Conservation (phyloP, 2,888 invertebrate species). For the Tineola bisselliella region DNA sequence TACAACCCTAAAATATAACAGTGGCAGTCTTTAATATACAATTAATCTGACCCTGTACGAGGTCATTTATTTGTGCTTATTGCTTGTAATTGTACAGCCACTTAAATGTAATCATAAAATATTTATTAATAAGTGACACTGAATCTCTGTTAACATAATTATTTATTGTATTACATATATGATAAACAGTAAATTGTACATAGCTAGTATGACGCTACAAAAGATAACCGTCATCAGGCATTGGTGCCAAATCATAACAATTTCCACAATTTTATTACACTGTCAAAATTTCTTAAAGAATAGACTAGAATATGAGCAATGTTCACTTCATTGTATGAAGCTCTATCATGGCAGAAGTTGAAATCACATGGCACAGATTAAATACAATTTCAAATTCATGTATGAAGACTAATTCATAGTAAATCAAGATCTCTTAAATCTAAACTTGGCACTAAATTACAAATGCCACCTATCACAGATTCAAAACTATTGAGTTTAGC, state of each 20-base stretch:
- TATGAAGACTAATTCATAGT: background rate
- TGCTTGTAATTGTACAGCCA: background rate
- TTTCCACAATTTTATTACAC: background rate
- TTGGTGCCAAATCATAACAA: too few species aligned
- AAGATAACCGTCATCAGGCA: too few species aligned
- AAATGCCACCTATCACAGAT: slow-evolving; percentile 48
- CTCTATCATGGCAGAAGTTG: slow-evolving; percentile 37
- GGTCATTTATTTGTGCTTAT: background rate
- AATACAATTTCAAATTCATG: slow-evolving; percentile 15
- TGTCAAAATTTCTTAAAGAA: slow-evolving; percentile 19
- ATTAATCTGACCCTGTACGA: background rate
- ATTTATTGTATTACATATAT: too few species aligned
- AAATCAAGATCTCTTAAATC: background rate
- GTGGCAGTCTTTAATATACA: background rate
- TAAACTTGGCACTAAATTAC: slow-evolving; percentile 12
- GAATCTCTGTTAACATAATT: too few species aligned
- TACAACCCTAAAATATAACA: background rate
- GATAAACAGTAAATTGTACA: too few species aligned
- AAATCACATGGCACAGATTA: slow-evolving; percentile 48
- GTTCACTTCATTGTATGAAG: slow-evolving; percentile 36
- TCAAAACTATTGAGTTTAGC: slow-evolving; percentile 16
- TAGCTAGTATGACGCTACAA: too few species aligned
- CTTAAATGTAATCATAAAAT: background rate
- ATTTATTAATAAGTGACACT: too few species aligned
- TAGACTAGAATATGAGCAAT: slow-evolving; percentile 68